Conservation (phyloP, 2,888 invertebrate species). For the Caenorhabditis sp. region DNA sequence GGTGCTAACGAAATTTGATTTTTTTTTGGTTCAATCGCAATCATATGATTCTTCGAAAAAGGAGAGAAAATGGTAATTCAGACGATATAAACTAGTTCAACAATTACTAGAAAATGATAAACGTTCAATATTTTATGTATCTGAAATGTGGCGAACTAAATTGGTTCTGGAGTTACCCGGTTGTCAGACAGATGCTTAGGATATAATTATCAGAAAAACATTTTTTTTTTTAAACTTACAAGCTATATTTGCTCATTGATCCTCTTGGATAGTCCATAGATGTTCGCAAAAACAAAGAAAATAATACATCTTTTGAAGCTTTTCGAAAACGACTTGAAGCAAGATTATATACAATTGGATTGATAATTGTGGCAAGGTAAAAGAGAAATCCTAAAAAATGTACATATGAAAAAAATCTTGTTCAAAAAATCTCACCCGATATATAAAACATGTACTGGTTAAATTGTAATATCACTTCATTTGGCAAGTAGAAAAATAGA, state of each 20-base stretch:
- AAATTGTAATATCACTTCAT: conserved; percentile 28
- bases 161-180: too few relatives aligned
- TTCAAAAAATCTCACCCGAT: conserved; percentile 42
- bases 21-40: too few relatives aligned
- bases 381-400: conserved; percentile 53
- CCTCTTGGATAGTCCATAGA: conserved; percentile 15
- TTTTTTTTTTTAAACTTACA: too few relatives aligned
- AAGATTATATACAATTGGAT: conserved; percentile 60
- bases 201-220: too few relatives aligned
- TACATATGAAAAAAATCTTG: not conserved
- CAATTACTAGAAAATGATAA: too few relatives aligned
- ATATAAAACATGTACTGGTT: conserved; percentile 59
- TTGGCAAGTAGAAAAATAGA: conserved; percentile 54
- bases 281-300: conserved; percentile 23
- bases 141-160: too few relatives aligned
- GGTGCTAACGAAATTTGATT: too few relatives aligned
- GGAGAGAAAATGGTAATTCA: too few relatives aligned
- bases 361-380: conserved; percentile 57
- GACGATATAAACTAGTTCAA: too few relatives aligned
- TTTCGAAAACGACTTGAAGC: conserved; percentile 53
- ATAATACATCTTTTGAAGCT: conserved; percentile 53
- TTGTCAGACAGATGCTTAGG: too few relatives aligned
- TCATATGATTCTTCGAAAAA: too few relatives aligned
- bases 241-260: conserved; percentile 32
- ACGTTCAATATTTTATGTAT: too few relatives aligned